Evolutionary conservation across 2,888 invertebrate genomes (phyloP), one percentile per base, ranked within the genome.

Genomic region (Hetaerina titia): DNA sequence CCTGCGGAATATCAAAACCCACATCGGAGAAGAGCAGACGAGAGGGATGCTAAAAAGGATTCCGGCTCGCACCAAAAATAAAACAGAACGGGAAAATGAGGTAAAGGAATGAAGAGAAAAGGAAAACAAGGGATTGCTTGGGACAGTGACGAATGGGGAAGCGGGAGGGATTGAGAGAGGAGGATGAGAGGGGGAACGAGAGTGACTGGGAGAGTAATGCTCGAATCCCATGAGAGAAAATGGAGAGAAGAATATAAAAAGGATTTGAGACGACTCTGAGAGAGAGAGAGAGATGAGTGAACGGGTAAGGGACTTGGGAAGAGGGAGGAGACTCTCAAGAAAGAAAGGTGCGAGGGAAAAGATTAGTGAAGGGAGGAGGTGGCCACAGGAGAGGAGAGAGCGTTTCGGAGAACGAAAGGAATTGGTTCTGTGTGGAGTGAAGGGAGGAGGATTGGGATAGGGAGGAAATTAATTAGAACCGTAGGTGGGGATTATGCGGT

Each of bases 401-500:
- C 15, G 22, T 15, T 19, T 57, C 22, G 89, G 58, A 56, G n/a
- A 58, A 19, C 7, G 58, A 56, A 57, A 81, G 13, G 22, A 89
- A 56, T 60, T 56, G 69, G n/a, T 45, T 45, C 17, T 58, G n/a
- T 6, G 19, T 7, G 88, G 58, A 56, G 17, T 45, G 69, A 74
- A 60, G 63, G 64, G 90, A 89, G 89, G 22, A 81, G 60, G 60
- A 60, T 15, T 15, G 13, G 60, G 60, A 60, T 19, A 69, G 25
- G 17, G 90, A 64, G 89, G 90, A 90, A 92, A 92, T 92, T 92
- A 92, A 92, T 92, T 92, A 92, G 92, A 92, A 69, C 69, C 64
- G 92, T 69, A 92, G 92, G 92, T 92, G 92, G 92, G 92, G 92
- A 92, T 74, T 74, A 69, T 92, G 92, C 69, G 92, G 92, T 92